Evolutionary conservation across 2,797 vertebrate genomes (phyloP).

Genomic region (Dryobates pubescens): DNA sequence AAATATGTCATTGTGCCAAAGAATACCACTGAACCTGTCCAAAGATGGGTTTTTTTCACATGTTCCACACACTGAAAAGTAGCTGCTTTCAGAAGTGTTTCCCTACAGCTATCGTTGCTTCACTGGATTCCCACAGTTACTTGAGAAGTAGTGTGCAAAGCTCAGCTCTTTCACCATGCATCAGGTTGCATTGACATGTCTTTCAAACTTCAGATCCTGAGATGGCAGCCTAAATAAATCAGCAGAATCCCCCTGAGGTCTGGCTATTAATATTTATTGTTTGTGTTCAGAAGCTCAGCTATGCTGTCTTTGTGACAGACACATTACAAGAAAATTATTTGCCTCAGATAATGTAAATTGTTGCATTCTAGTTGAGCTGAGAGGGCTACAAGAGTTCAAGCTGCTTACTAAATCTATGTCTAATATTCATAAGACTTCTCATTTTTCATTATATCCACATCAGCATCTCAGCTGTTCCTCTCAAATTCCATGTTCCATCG

Average conservation of each 20-base stretch:
- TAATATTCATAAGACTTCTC: neutral
- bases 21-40: neutral
- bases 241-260: neutral
- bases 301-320: neutral
- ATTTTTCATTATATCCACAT: neutral
- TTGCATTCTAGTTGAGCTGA: neutral
- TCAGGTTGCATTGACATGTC: neutral
- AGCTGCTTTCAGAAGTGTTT: constrained; percentile 2
- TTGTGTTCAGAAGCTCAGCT: neutral
- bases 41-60: neutral
- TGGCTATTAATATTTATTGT: neutral
- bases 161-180: neutral
- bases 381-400: neutral
- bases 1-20: constrained; percentile 27
- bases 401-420: neutral
- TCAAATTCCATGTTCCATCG: neutral
- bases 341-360: neutral
- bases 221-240: neutral
- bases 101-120: neutral
- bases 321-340: neutral
- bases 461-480: neutral
- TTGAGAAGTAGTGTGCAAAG: neutral
- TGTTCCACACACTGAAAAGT: neutral
- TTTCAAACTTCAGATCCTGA: neutral
- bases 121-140: neutral